Evolutionary conservation across 2,888 invertebrate genomes (phyloP).

Genomic region (Choreutis nemorana): DNA sequence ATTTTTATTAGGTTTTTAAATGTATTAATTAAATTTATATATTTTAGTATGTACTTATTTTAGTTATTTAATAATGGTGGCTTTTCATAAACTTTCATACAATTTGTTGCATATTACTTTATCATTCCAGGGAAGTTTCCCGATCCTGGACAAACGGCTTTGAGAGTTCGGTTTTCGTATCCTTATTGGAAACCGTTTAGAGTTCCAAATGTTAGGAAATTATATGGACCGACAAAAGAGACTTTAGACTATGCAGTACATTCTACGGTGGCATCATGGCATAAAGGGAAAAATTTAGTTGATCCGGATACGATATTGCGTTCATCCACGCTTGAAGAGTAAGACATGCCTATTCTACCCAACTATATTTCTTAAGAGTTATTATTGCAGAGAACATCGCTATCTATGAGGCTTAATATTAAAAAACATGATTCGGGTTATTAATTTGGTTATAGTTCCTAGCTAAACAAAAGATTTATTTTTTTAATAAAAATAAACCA

Average conservation of each 20-base stretch:
- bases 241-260: slow-evolving; percentile 25
- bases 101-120: slow-evolving; percentile 26
- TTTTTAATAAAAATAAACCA: slow-evolving; percentile 11
- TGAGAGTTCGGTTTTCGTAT: slow-evolving; percentile 22
- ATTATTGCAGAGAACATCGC: too few relatives aligned
- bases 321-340: too few relatives aligned
- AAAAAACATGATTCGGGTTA: too few relatives aligned
- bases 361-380: too few relatives aligned
- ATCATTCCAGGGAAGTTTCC: slow-evolving; percentile 26
- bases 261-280: slow-evolving; percentile 24
- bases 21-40: neutral
- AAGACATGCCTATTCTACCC: too few relatives aligned
- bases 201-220: slow-evolving; percentile 4
- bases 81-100: too few relatives aligned
- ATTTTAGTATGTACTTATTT: too few relatives aligned
- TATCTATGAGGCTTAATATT: too few relatives aligned
- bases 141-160: slow-evolving; percentile 26
- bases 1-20: too few relatives aligned
- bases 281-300: slow-evolving; percentile 20
- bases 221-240: slow-evolving; percentile 13
- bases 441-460: neutral
- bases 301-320: slow-evolving; percentile 21
- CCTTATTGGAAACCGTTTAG: slow-evolving; percentile 24
- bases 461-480: neutral
- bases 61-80: too few relatives aligned